Evolutionary conservation across 2,888 invertebrate species (phyloP), one percentile per base, ranked within the genome.

Genomic region (Macrosiphum euphorbiae): DNA sequence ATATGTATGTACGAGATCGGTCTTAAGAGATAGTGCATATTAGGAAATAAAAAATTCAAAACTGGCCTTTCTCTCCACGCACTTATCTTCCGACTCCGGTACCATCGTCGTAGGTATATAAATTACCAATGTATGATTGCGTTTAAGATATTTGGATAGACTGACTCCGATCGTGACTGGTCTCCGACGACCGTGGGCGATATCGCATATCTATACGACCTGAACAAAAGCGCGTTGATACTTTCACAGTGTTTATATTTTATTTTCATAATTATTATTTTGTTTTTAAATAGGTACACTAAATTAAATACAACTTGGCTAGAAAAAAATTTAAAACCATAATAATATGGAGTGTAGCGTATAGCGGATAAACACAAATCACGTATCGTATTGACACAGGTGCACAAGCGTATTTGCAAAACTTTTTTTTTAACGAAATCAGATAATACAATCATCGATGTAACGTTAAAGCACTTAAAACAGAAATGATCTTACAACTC

Each of bases 81-180:
- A 52, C 84, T 13, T 50, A 78, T 41, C 47, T 26, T 91, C 78
- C 52, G 35, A 52, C 78, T 41, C 35, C 91, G 85, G 85, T 44
- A 58, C 35, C 41, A 84, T 91, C 52, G 78, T 78, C 78, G 35
- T 78, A 8, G 13, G 58, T 87, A 52, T 50, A 88, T 92, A 92
- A 92, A 88, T 88, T 88, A 50, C 67, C 58, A 86, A 41, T 52
- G 3, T 86, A 61, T 44, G 78, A 84, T 78, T 44, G 55, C 55
- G 35, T 52, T 52, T 44, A 28, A 87, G 52, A 88, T 84, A 91
- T 92, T 92, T 44, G 67, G 50, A 67, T 84, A 88, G 41, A 67
- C 92, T 52, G 41, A 67, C 92, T 52, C 20, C 28, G 88, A 88
- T 92, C 92, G 92, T 92, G 92, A 92, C 92, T 50, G 92, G 92